Evolutionary conservation across 1,140 invertebrate species (phyloP).

Genomic region (Phymorhynchus buccinoides): DNA sequence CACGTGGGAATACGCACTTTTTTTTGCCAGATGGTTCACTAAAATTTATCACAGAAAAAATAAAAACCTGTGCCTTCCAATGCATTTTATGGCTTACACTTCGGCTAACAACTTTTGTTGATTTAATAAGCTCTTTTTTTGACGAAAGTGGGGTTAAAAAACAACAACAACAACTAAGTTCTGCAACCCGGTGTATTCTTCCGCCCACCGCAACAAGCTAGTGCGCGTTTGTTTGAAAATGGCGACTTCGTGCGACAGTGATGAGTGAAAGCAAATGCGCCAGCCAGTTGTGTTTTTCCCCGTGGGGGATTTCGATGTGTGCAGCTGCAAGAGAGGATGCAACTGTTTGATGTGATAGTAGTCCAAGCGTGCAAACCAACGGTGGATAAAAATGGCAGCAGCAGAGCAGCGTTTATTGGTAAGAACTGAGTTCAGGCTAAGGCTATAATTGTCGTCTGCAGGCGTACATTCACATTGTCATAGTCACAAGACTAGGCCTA

Average conservation of each 20-base stretch:
- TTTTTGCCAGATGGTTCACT: no score
- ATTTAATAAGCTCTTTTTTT: no score
- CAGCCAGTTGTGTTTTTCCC: neutral
- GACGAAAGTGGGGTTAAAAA: no score
- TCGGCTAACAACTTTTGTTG: no score
- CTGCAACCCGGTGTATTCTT: no score
- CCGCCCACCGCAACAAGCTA: slow-evolving; percentile 37
- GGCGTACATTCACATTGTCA: neutral
- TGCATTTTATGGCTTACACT: no score
- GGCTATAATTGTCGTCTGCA: neutral
- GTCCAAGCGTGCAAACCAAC: neutral
- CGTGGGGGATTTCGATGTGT: neutral
- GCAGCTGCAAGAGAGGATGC: slow-evolving; percentile 4
- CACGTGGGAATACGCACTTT: no score
- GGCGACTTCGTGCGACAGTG: neutral
- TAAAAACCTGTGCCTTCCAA: no score
- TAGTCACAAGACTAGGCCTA: no score
- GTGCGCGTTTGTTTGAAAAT: slow-evolving; percentile 44
- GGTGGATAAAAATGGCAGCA: slow-evolving; percentile 8
- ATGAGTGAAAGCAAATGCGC: no score
- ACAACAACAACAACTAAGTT: no score
- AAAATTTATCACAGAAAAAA: no score
- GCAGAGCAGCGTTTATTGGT: slow-evolving; percentile 29
- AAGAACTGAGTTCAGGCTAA: neutral
- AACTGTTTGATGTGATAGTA: slow-evolving; percentile 15